Conservation (phyloP, 2,888 invertebrate genomes). For the Euplexia lucipara region DNA sequence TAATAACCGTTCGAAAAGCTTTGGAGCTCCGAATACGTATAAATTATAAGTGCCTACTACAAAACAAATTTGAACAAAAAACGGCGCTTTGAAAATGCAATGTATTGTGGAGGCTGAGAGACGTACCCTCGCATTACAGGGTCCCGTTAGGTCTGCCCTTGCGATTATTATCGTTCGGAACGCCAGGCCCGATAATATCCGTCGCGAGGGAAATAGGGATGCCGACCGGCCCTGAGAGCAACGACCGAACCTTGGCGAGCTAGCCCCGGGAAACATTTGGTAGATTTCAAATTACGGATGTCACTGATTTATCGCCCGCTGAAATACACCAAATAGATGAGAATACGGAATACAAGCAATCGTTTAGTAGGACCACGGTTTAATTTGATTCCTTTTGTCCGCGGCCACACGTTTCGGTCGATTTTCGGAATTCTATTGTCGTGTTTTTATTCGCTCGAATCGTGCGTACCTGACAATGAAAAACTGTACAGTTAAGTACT, state of each 20-base stretch:
- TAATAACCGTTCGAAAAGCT: constrained; percentile 19
- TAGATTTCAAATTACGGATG: constrained; percentile 76
- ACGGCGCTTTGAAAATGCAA: constrained; percentile 67
- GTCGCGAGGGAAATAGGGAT: constrained; percentile 75
- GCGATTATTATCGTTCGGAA: constrained; percentile 79
- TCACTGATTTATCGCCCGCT: constrained; percentile 73
- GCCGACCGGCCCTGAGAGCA: constrained; percentile 71
- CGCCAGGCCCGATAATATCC: constrained; percentile 76
- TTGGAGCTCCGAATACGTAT: constrained; percentile 25
- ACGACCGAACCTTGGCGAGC: constrained; percentile 72
- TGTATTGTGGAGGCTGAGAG: constrained; percentile 65
- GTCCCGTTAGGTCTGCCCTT: constrained; percentile 79
- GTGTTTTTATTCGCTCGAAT: constrained; percentile 27
- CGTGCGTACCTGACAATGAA: constrained; percentile 23
- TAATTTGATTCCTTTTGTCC: constrained; percentile 56
- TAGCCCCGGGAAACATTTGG: constrained; percentile 63
- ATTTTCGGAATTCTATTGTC: constrained; percentile 45
- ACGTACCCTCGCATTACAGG: constrained; percentile 74
- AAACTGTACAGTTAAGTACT: constrained; percentile 7
- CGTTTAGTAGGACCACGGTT: constrained; percentile 47
- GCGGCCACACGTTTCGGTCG: constrained; percentile 21
- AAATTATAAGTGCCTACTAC: constrained; percentile 40
- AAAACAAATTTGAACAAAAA: constrained; percentile 62
- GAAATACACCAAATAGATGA: constrained; percentile 59
- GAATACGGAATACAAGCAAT: constrained; percentile 38